Evolutionary conservation across 2,888 invertebrate genomes (phyloP), one percentile per base, ranked within the genome.

Genomic region (Morpho helenor): DNA sequence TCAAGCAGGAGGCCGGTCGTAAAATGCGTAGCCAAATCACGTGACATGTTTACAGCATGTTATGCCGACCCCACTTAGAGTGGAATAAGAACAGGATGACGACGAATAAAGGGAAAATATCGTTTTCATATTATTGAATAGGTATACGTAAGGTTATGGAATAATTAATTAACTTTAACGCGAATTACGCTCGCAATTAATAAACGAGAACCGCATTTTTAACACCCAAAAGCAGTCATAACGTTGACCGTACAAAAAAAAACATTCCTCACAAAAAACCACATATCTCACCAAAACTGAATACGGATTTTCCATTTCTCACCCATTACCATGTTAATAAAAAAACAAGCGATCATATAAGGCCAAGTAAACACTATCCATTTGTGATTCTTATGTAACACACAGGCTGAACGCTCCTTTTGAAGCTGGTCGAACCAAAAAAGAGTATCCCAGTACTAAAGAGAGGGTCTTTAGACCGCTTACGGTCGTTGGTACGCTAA

Each of bases 401-500:
- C 71, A 64, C 51, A 48, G 54, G 7, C 54, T 43, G 59, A 57
- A 68, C 71, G 65, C 68, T 64, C 80, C 80, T 68, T 79, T 80
- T 76, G 72, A 65, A 73, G 72, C 64, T 62, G 56, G 39, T 39
- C 76, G 58, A 68, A 75, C 85, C 82, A 80, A 84, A 85, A 79
- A 78, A 78, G 80, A 74, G 76, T 76, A 75, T 72, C 75, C 74
- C 75, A 69, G 70, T 69, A 72, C 82, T 76, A 75, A 80, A 79
- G 79, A 76, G 76, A 77, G 76, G 73, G 76, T 82, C 82, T 84
- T 80, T 78, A 77, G 71, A 74, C 57, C 61, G 67, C 80, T 80
- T 82, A 80, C 80, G 83, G 82, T 61, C 75, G 56, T 71, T 80
- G 82, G 75, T 74, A 63, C 65, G 68, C 83, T 83, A 80, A 81